Percentiles rank a stretch among this genome's conserved stretches.
phyloP scores from a whole-genome alignment of 1,140 invertebrate genomes.

The Euschistus heros region DNA sequence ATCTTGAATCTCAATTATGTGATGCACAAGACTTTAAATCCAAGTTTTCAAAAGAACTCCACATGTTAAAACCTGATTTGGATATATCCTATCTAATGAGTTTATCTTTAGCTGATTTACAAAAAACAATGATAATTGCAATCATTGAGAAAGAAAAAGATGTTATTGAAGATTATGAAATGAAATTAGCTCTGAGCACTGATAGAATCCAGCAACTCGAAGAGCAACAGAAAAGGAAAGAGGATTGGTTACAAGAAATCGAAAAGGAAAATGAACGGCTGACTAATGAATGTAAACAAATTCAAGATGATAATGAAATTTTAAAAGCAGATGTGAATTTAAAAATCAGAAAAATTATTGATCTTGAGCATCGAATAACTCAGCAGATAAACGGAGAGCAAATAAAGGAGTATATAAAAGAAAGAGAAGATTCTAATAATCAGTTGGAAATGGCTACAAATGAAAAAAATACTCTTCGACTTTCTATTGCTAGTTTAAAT shows the following conservation, averaged over 20 bases:
- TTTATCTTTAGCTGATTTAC: background rate
- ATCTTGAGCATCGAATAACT: background rate
- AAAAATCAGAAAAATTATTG: background rate
- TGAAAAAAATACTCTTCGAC: background rate
- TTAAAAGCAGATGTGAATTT: background rate
- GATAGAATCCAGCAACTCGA: background rate
- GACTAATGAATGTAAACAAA: conserved; percentile 9
- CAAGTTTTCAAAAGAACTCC: conserved; percentile 8
- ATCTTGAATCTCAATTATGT: background rate
- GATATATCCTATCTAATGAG: conserved; percentile 5
- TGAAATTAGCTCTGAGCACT: background rate
- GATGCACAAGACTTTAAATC: background rate
- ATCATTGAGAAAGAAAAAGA: conserved; percentile 6
- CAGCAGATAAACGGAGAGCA: background rate
- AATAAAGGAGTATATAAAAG: background rate
- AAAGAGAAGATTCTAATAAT: background rate
- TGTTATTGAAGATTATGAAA: conserved; percentile 1
- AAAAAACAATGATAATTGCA: background rate
- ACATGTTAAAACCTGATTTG: conserved; percentile 3
- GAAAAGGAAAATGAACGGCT: conserved; percentile 14
- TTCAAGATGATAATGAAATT: conserved; percentile 1
- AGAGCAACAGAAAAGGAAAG: background rate
- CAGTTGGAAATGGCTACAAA: background rate
- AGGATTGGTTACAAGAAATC: conserved; percentile 3
- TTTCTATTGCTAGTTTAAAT: background rate